phyloP scores from a whole-genome alignment of 2,888 invertebrate species.

The Pseudococcus viburni region DNA sequence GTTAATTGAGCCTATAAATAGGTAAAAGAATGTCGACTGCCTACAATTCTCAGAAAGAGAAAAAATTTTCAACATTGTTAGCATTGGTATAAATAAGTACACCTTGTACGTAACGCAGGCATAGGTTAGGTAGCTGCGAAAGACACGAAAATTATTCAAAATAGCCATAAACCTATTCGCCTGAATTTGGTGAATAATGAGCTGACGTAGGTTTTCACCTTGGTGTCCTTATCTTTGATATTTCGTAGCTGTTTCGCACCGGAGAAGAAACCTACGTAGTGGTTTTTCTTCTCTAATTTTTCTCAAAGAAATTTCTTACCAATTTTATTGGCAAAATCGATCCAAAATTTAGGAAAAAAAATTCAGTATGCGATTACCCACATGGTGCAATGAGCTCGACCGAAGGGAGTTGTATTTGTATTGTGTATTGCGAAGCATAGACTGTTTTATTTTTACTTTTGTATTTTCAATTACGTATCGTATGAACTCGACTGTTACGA shows the following conservation, averaged over 20 bases:
- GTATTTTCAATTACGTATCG: slow-evolving; percentile 44
- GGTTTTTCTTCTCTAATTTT: background rate
- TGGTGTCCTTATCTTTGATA: slow-evolving; percentile 13
- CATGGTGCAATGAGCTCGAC: background rate
- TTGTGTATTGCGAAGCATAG: slow-evolving; percentile 8
- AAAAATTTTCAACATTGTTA: slow-evolving; percentile 1
- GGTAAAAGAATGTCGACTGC: background rate
- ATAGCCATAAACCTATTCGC: slow-evolving; percentile 18
- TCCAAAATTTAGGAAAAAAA: background rate
- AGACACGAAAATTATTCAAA: slow-evolving; percentile 39
- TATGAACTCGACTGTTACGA: slow-evolving; percentile 39
- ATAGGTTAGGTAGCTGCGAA: background rate
- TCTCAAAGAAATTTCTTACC: background rate
- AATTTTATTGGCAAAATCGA: background rate
- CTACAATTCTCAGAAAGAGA: background rate
- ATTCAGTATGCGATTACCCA: background rate
- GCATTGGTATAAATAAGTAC: background rate
- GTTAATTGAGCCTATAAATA: background rate
- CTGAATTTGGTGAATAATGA: slow-evolving; percentile 48
- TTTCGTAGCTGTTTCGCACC: background rate
- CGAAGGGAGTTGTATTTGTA: background rate
- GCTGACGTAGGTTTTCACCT: slow-evolving; percentile 53
- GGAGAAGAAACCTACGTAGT: background rate
- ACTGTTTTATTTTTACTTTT: slow-evolving; percentile 47
- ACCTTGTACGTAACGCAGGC: background rate